Conservation (phyloP, 2,797 vertebrate species). For the Sebastes paucispinis region DNA sequence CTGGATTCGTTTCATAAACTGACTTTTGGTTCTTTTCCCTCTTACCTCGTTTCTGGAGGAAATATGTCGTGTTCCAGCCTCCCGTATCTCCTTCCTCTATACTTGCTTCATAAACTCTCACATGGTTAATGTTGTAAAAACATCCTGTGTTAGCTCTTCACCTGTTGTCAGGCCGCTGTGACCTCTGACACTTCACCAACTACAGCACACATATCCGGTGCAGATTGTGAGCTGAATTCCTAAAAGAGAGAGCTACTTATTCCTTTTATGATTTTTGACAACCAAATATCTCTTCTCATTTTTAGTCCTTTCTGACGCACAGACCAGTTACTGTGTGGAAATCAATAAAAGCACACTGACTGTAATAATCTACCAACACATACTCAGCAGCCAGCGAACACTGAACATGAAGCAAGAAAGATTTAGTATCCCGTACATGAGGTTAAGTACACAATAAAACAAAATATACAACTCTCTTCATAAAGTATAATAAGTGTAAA, state of each 20-base stretch:
- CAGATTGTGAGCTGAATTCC: not conserved
- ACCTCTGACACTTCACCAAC: not conserved
- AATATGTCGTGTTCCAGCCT: constrained; percentile 6
- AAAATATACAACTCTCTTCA: not conserved
- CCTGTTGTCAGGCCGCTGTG: constrained; percentile 3
- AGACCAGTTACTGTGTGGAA: not conserved
- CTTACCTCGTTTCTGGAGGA: constrained; percentile 23
- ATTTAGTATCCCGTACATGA: not conserved
- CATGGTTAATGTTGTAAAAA: constrained; percentile 41
- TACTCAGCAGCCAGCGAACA: not conserved
- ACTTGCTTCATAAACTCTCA: constrained; percentile 25
- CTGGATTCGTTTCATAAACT: not conserved
- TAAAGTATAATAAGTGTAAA: not conserved
- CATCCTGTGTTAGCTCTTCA: constrained; percentile 39
- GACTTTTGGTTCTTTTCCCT: not conserved
- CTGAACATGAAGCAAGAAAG: not conserved
- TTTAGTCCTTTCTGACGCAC: not conserved
- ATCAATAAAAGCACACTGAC: not conserved
- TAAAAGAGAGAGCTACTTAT: not conserved
- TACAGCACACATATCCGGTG: not conserved
- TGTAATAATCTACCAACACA: not conserved
- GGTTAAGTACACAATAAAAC: not conserved
- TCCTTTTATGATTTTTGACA: not conserved
- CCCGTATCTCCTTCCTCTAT: constrained; percentile 37
- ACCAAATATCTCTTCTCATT: not conserved